Evolutionary conservation across 2,797 vertebrate genomes (phyloP), one percentile per base, ranked within the genome.

Genomic region (Cryptoblepharus egeriae): DNA sequence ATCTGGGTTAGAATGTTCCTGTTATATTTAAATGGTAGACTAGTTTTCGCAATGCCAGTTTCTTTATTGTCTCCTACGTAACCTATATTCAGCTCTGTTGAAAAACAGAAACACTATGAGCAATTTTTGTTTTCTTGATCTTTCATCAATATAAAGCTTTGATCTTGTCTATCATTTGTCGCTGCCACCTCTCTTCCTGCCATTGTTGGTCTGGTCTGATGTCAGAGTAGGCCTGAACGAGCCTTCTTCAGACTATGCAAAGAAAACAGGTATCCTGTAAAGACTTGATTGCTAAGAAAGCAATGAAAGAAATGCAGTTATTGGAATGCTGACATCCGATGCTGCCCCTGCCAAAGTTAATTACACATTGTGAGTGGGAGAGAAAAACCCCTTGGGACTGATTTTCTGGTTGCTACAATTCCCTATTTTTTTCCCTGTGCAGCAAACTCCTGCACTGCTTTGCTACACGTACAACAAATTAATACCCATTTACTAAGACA

Each of bases 1-100:
- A 35, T 24, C 0, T 1, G 16, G 74, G 75, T 60, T 84, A 13
- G 13, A 15, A 65, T 64, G 13, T 3, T 45, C 28, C 16, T 1
- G 28, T 37, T 89, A 55, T 78, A 75, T 80, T 45, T 70, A 84
- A 85, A 58, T 26, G 60, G 78, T 76, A 26, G 87, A 84, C 67
- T 63, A 75, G 4, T 2, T 42, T 71, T 2, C 49, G 49, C 70
- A n/a, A 26, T 30, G 68, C 35, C 60, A 26, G 72, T 74, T 80
- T n/a, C 26, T 83, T 78, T 77, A 2, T 49, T 10, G 61, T 22
- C 75, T 32, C 10, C 18, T 81, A 0, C 28, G 32, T 12, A 70
- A 30, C 5, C 81, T 60, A 63, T 24, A 2, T 3, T 81, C 69
- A 80, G 39, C 57, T 82, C 3, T 26, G 26, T 58, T 61, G 64